A percentile compares a stretch with the other conserved stretches of the same genome.
Evolutionary conservation across 2,797 vertebrate genomes (phyloP).

Genomic region (Sebastolobus alascanus): DNA sequence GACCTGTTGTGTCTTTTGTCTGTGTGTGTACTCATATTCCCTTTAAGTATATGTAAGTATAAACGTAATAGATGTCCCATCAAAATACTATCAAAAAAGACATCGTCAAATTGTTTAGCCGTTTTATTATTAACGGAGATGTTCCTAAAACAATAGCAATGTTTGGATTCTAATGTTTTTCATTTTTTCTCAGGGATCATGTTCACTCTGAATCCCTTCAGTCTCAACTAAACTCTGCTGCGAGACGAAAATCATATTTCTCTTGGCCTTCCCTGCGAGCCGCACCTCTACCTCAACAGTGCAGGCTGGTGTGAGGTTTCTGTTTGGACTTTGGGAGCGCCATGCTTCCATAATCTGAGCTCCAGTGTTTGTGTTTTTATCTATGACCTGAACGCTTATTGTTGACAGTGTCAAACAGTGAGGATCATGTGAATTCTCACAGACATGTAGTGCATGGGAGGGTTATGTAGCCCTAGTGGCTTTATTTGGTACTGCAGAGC

Average conservation of each 20-base stretch:
- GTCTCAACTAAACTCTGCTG: background rate
- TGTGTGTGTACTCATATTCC: too few species aligned
- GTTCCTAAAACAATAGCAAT: background rate
- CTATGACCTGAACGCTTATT: background rate
- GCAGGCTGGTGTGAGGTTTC: conserved; percentile 45
- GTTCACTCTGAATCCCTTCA: background rate
- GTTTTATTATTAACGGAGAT: background rate
- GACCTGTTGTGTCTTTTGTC: background rate
- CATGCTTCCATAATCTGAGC: conserved; percentile 32
- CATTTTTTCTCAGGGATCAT: background rate
- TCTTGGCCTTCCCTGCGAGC: conserved; percentile 1
- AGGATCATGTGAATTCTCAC: conserved; percentile 21
- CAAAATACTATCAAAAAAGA: background rate
- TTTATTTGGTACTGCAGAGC: background rate
- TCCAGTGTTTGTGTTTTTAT: conserved; percentile 48
- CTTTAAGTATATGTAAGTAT: background rate
- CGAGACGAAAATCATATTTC: conserved; percentile 34
- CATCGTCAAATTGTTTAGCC: background rate
- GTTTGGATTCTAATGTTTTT: background rate
- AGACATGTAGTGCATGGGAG: background rate
- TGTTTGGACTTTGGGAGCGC: conserved; percentile 56
- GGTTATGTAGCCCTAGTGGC: background rate
- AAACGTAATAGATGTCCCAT: background rate
- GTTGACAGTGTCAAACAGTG: conserved; percentile 27
- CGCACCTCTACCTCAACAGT: conserved; percentile 31